Evolutionary conservation across 2,888 invertebrate genomes (phyloP), one percentile per base, ranked within the genome.

Genomic region (Lathronympha strigana): DNA sequence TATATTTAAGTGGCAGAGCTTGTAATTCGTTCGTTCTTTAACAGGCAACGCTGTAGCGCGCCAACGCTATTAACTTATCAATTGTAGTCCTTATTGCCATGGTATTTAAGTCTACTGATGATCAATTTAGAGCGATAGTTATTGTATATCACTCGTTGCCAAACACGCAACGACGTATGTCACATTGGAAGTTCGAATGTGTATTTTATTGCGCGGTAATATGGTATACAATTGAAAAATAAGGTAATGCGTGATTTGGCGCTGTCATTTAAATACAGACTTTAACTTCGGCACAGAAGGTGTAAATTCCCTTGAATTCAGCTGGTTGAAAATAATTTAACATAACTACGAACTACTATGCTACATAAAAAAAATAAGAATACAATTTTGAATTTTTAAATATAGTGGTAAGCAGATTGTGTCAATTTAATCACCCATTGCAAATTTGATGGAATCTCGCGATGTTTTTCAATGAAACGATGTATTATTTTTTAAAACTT

Each of bases 391-490:
- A 23, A 1, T 31, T 4, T 31, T 9, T 57, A 63, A 68, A 9
- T 13, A 51, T 28, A 45, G 21, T 69, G 63, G 74, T 74, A 79
- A 90, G 90, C 84, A 90, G 90, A 90, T 80, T 90, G 89, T 82
- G 80, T 84, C 80, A 88, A 86, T 87, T 89, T 77, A 88, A 88
- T 88, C 87, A 88, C 87, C 78, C 79, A 80, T 72, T 73, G 73
- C 69, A 71, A 38, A 71, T 71, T 51, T 61, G 66, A 63, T 43
- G 63, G 69, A 75, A 79, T 78, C 77, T 74, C 75, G 45, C 67
- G 68, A 75, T 71, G 73, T 74, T 73, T 73, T 68, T 70, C 63
- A 84, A 89, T 87, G 76, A 90, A 88, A 90, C 84, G 69, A 80
- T 71, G 58, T 54, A 36, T 25, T 58, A 73, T 76, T 72, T 74